Evolutionary conservation across 1,140 invertebrate genomes (phyloP), one percentile per base, ranked within the genome.

Genomic region (Sweltsa coloradensis): DNA sequence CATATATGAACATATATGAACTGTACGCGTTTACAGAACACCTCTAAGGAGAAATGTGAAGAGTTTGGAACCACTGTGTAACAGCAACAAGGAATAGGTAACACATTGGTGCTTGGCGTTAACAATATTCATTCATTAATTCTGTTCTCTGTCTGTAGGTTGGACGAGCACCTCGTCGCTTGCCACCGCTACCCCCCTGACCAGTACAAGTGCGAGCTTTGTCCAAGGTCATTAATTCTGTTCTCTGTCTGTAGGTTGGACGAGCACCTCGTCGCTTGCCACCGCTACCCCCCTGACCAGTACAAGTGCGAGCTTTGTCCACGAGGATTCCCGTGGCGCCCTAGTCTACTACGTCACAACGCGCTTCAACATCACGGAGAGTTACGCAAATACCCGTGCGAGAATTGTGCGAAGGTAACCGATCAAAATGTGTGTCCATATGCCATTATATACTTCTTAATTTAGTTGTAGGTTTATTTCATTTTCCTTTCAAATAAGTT

Each of bases 321-420:
- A 0, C 77, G 80, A 51, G 76, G 81, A 7, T 96, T 89, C 67
- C 76, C 83, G 49, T 86, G 84, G 73, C 77, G 85, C 14, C 79
- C 83, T 0, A 74, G 88, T 51, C 68, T 95, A 4, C 76, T 89
- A 19, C 76, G 85, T 16, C 92, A 96, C 63, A 78, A 85, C 31
- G 81, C 84, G 0, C 65, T 81, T n/a, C 73, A 75, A 6, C n/a
- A n/a, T n/a, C 86, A 90, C 65, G 83, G 85, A 1, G 41, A 58
- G 60, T 64, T 51, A 27, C 58, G 69, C 24, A 85, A 81, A 60
- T 97, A 92, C 64, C 79, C 85, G 21, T 97, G 93, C 67, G 92
- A 96, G 61, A 92, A 94, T 63, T 97, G 93, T 62, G 78, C 85
- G 52, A 93, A 91, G 75, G 83, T 83, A 61, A 68, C 63, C n/a